These are phyloP conservation scores for Hypotaenidia philippensis DNA, from an alignment of 2,797 vertebrate species.

Conservation along the genomic window DNA sequence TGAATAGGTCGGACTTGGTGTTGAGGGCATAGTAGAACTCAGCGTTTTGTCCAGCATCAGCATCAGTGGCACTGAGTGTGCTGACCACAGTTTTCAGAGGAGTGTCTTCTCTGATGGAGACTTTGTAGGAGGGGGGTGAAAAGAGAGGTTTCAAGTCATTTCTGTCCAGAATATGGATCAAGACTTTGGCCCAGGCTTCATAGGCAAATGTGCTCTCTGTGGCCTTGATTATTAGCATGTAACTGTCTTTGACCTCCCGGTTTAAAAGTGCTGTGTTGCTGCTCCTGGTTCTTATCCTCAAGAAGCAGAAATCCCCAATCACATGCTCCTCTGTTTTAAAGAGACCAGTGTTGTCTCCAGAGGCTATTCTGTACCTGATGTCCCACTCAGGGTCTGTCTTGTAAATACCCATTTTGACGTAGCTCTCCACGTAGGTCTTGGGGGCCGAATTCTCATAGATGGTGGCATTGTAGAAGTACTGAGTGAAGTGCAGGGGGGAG, in stretches of 20 bases:
- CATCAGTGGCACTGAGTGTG: constrained; percentile 92
- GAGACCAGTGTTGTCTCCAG: constrained; percentile 86
- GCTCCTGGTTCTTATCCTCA: constrained; percentile 91
- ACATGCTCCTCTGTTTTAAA: constrained; percentile 89
- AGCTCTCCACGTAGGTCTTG: constrained; percentile 90
- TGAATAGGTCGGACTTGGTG: constrained; percentile 86
- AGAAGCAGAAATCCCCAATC: constrained; percentile 94
- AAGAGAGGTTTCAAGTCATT: constrained; percentile 98
- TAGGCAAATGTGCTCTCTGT: constrained; percentile 83
- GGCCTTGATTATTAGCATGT: constrained; percentile 90
- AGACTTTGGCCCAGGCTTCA: constrained; percentile 88
- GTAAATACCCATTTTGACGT: constrained; percentile 90
- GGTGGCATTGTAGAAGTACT: constrained; percentile 90
- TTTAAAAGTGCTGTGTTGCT: constrained; percentile 91
- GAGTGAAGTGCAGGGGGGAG: constrained; percentile 88
- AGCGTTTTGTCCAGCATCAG: constrained; percentile 91
- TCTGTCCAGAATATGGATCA: constrained; percentile 91
- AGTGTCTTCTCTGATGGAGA: constrained; percentile 87
- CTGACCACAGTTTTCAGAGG: constrained; percentile 87
- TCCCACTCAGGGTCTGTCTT: constrained; percentile 84
- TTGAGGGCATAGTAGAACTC: constrained; percentile 94
- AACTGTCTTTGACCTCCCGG: constrained; percentile 91
- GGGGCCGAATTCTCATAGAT: constrained; percentile 95
- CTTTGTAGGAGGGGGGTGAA: constrained; percentile 93
- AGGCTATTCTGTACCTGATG: constrained; percentile 87